Percentiles rank a stretch among this genome's conserved stretches.
Evolutionary conservation across 2,888 invertebrate genomes (phyloP).

Genomic region (Drepana falcataria): DNA sequence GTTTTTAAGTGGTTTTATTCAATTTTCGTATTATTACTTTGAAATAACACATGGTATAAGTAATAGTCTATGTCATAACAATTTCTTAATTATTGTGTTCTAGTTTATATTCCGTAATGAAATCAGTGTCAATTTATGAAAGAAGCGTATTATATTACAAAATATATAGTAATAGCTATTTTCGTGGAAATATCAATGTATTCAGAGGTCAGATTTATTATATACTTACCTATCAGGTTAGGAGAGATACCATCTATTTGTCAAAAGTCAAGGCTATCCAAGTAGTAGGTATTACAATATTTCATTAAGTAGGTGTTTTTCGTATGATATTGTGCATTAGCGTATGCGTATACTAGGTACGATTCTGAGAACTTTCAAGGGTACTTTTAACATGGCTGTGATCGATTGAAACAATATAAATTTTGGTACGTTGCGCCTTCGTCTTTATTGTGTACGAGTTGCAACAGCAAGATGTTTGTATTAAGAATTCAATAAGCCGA

Average conservation of each 20-base stretch:
- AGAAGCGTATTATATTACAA: constrained; percentile 29
- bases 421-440: too few relatives aligned
- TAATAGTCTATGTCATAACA: too few relatives aligned
- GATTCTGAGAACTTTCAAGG: neutral
- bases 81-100: too few relatives aligned
- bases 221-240: constrained; percentile 21
- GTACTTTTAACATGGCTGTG: neutral
- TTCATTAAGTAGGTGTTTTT: neutral
- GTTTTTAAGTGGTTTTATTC: too few relatives aligned
- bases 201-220: constrained; percentile 44
- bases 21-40: too few relatives aligned
- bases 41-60: too few relatives aligned
- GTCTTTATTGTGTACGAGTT: too few relatives aligned
- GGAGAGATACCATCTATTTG: constrained; percentile 26
- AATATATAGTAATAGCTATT: constrained; percentile 27
- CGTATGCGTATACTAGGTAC: neutral
- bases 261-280: constrained; percentile 45
- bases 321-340: neutral
- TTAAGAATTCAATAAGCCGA: too few relatives aligned
- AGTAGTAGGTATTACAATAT: constrained; percentile 13
- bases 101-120: constrained; percentile 3
- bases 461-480: too few relatives aligned
- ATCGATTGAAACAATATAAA: too few relatives aligned
- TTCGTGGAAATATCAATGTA: constrained; percentile 47
- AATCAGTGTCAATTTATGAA: constrained; percentile 17